phyloP scores from a whole-genome alignment of 1,140 invertebrate genomes.

The Plectus sambesii region DNA sequence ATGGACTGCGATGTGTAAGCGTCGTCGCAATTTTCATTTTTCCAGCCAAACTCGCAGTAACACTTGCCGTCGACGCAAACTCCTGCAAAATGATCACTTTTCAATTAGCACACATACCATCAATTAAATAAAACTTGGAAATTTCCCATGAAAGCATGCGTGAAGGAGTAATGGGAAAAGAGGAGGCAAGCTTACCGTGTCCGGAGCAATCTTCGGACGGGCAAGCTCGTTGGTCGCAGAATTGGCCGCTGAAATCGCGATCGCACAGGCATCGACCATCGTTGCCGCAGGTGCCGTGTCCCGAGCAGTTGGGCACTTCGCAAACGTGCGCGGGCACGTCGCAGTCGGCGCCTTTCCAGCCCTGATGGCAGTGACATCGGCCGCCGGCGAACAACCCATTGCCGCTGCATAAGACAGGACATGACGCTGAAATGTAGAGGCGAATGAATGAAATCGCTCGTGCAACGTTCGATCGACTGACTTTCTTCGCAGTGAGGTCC shows the following conservation, averaged over 20 bases:
- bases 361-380: slow-evolving; percentile 89
- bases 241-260: slow-evolving; percentile 54
- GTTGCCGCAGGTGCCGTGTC: slow-evolving; percentile 85
- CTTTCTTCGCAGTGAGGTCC: slow-evolving; percentile 94
- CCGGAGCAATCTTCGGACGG: not conserved
- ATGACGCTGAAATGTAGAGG: slow-evolving; percentile 60
- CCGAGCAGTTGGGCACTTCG: slow-evolving; percentile 77
- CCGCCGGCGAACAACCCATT: slow-evolving; percentile 91
- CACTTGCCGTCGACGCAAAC: slow-evolving; percentile 29
- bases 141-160: slow-evolving; percentile 15
- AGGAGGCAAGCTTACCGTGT: not conserved
- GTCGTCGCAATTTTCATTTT: slow-evolving; percentile 16
- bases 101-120: slow-evolving; percentile 26
- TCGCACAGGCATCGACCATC: slow-evolving; percentile 86
- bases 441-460: slow-evolving; percentile 2
- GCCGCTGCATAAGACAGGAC: slow-evolving; percentile 83
- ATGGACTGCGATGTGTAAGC: no score
- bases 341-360: slow-evolving; percentile 85
- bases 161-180: not conserved
- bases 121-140: slow-evolving; percentile 22
- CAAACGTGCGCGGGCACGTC: slow-evolving; percentile 64
- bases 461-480: no score
- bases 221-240: slow-evolving; percentile 17
- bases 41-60: slow-evolving; percentile 21
- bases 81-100: no score